Conservation (phyloP, 2,888 invertebrate genomes). For the Frankliniella intonsa region DNA sequence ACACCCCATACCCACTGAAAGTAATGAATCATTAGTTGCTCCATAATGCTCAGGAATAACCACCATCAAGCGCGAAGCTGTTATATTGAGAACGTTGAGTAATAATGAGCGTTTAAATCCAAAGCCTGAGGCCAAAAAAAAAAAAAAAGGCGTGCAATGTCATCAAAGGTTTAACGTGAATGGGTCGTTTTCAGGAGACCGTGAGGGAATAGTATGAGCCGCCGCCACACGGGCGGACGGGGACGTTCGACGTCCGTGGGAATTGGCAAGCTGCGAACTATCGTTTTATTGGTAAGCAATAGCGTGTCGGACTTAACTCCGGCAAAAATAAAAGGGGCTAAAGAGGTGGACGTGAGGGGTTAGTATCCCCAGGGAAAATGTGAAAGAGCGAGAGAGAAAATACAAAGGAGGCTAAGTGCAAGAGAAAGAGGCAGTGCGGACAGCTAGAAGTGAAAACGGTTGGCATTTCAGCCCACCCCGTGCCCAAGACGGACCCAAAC, state of each 20-base stretch:
- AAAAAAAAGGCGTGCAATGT: too few relatives aligned
- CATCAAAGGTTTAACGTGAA: too few relatives aligned
- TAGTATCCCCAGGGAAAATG: neutral
- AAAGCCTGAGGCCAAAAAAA: too few relatives aligned
- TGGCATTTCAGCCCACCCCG: neutral
- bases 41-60: too few relatives aligned
- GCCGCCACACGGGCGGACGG: neutral
- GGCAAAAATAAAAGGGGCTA: neutral
- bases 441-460: slow-evolving; percentile 2
- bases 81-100: too few relatives aligned
- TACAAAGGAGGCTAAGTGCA: neutral
- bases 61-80: too few relatives aligned
- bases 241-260: neutral
- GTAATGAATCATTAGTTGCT: too few relatives aligned
- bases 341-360: neutral
- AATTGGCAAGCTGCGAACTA: slow-evolving; percentile 4
- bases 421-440: neutral
- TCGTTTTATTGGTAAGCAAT: slow-evolving; percentile 23
- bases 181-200: too few relatives aligned
- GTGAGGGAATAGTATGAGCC: neutral
- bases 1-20: too few relatives aligned
- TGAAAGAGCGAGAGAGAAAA: neutral
- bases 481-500: too few relatives aligned
- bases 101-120: too few relatives aligned
- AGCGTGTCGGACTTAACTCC: neutral